Base-by-base conservation (phyloP, 2,888 invertebrate genomes). In the Athrips mouffetella region DNA sequence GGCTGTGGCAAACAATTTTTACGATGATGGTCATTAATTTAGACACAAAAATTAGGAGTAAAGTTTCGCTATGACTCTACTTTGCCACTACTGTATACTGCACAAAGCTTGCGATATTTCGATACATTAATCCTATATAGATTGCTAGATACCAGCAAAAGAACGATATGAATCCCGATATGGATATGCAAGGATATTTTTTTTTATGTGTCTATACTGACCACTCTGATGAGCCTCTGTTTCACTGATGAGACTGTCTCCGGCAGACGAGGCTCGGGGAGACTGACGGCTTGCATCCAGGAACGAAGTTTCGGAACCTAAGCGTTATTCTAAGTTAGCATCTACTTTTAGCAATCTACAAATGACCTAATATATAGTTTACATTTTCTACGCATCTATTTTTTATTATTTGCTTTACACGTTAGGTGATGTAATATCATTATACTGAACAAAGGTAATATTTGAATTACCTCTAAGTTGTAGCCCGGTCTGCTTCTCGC, bases 41-140 rank as follows among this genome's bases (percentile, higher is more conserved):
- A 80, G 48, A 10, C 10, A 10, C 21, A 20, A 33, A 72, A 78
- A 76, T 67, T 60, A 82, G 70, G 86, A 86, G 86, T 87, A 88
- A 88, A 73, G 87, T 88, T 87, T 88, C 87, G 87, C 87, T 80
- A 83, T 86, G 87, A 88, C 80, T 84, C 85, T 83, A 86, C 83
- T 80, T 84, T 85, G 86, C 87, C 86, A 88, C 85, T 85, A 85
- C 80, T 66, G 65, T 10, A 58, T 70, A 77, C 72, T 73, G 77
- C 69, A 69, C 60, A 61, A 80, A 82, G 80, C 78, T 76, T 76
- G 69, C 69, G 67, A 57, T 23, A 23, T 40, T 15, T 13, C 11
- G 20, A 21, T 18, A 21, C 37, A 37, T 18, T 35, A 35, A 16
- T 18, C 3, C 21, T 21, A 20, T 37, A n/a, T n/a, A 37, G 37